Evolutionary conservation across 2,888 invertebrate species (phyloP), one percentile per base, ranked within the genome.

Genomic region (Anorthoa munda): DNA sequence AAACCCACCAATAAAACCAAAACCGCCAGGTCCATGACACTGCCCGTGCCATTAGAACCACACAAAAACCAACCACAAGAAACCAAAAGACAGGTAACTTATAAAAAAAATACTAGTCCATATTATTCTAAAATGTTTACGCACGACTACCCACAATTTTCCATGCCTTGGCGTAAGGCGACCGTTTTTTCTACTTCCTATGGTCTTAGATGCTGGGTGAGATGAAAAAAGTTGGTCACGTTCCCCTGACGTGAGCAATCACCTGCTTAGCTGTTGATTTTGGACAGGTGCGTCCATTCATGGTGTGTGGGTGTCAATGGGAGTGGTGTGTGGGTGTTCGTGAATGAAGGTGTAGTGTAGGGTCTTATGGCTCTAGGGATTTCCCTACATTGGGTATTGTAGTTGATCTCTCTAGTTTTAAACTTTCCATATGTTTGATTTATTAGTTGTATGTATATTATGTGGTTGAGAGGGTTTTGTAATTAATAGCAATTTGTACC

Each of bases 21-120:
- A 60, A 65, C 51, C 13, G 9, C n/a, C 51, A 76, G 90, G 87
- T 79, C 89, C 50, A 80, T 89, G 89, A 91, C 87, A 77, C 82
- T 88, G 84, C 87, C 88, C 89, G 91, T 91, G 85, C 86, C 87
- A 86, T 82, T 78, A 86, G 46, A 17, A 23, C 21, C 45, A 65
- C 66, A 83, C 85, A 90, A 89, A 87, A 91, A 90, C 89, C 82
- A 67, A 87, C 87, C 92, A 89, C 91, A 88, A 92, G 89, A 87
- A 93, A 90, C 90, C 77, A 89, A 79, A 77, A 89, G 91, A 88
- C 93, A 92, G 92, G 93, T 93, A 91, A 88, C 80, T 90, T 84
- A 80, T 39, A 9, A 39, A 39, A 39, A 31, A 39, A 39, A 39
- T 39, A 39, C 39, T 39, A 39, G 39, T 3, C 9, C 9, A 9